Evolutionary conservation across 2,888 invertebrate genomes (phyloP).

Genomic region (Drosophila fulvimacula): DNA sequence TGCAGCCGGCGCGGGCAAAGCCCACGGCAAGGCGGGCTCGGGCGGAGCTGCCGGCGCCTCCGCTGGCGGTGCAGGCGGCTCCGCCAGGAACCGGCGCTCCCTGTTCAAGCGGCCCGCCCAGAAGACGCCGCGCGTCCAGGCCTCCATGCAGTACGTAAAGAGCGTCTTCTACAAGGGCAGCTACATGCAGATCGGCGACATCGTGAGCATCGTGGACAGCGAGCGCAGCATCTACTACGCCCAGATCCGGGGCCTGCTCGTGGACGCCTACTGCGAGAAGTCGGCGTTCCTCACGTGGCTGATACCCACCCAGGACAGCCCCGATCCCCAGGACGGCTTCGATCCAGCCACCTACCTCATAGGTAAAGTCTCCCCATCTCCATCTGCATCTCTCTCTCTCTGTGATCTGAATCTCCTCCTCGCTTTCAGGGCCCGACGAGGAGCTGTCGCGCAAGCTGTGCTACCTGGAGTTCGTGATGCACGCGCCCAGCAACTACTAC

Average conservation of each 20-base stretch:
- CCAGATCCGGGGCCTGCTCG: slow-evolving; percentile 94
- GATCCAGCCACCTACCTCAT: slow-evolving; percentile 95
- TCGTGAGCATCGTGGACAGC: slow-evolving; percentile 92
- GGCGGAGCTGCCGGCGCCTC: slow-evolving; percentile 7
- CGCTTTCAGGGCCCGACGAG: slow-evolving; percentile 91
- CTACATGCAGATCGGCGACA: slow-evolving; percentile 95
- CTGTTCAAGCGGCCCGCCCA: slow-evolving; percentile 92
- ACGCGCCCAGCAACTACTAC: slow-evolving; percentile 96
- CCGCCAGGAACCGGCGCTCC: slow-evolving; percentile 88
- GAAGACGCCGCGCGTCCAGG: slow-evolving; percentile 92
- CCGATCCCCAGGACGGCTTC: slow-evolving; percentile 91
- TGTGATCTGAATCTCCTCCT: not conserved
- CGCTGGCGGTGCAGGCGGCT: slow-evolving; percentile 8
- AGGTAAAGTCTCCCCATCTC: slow-evolving; percentile 85
- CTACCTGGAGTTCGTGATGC: slow-evolving; percentile 96
- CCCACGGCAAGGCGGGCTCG: slow-evolving; percentile 40
- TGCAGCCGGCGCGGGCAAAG: slow-evolving; percentile 15
- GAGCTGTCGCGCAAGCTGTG: slow-evolving; percentile 94
- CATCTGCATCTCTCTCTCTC: no score
- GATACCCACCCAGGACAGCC: slow-evolving; percentile 92
- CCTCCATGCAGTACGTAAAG: slow-evolving; percentile 92
- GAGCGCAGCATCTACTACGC: slow-evolving; percentile 93
- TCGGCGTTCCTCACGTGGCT: slow-evolving; percentile 97
- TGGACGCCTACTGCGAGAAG: slow-evolving; percentile 97
- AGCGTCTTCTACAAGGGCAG: slow-evolving; percentile 91